Base-by-base conservation (phyloP, 2,797 vertebrate species). In the Eptatretus atami region DNA sequence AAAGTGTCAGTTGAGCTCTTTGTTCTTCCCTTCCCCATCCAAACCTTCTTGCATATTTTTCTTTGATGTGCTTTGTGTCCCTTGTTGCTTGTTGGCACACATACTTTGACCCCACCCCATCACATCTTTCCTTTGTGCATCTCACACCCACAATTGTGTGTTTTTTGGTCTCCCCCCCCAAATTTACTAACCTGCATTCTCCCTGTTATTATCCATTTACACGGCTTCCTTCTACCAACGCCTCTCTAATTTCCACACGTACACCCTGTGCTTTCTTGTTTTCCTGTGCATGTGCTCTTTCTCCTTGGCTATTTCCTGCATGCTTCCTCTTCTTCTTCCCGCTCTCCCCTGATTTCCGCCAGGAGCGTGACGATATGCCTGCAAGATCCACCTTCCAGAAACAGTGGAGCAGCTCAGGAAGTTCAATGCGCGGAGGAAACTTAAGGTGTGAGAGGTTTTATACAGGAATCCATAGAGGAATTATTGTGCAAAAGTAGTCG, bases 371-470 rank as follows among this genome's bases (percentile, higher is more conserved):
- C 81, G 90, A 63, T 96, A 96, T 71, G 83, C 90, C 73, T 96
- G 94, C 78, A 96, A 95, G 74, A 93, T 96, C 77, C 90, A 96
- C 75, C 79, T 96, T 71, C 85, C 82, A 57, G 90, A 96, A 77
- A 95, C 88, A 1, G 88, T 96, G 73, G 90, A 96, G 69, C 90
- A 96, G 71, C 77, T 94, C 78, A 82, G 86, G 67, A 96, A 94
- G 78, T 96, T 96, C 74, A 96, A 96, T 69, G 82, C 86, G 73
- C 79, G 90, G 74, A 81, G 90, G 75, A 96, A 95, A 79, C 80
- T 96, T 69, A 95, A 96, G 84, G 90, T 93, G 76, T 76, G 66
- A 63, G 66, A 12, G 66, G 66, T 60, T 65, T 52, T 54, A 15
- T 54, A 69, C 68, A 60, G 14, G 14, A 14, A 60, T 19, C 19